Base-by-base conservation (phyloP, 1,140 invertebrate species). In the Trachelipus rathkii region DNA sequence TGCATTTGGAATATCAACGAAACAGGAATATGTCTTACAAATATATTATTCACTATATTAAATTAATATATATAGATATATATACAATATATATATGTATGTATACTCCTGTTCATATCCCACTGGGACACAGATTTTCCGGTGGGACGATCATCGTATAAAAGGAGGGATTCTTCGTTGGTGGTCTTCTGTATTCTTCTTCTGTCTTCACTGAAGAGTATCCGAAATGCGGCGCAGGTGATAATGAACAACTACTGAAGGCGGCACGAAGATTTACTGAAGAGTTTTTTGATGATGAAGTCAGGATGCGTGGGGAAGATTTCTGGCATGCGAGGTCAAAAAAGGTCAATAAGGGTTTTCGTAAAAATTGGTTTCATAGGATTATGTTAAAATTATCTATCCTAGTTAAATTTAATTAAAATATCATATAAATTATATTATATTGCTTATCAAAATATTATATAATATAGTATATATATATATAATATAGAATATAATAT, bases 251-350 rank as follows among this genome's bases (percentile, higher is more conserved):
- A 33, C 33, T 33, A 33, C 33, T 33, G 33, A 33, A 33, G 33
- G 33, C 33, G 33, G 33, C 33, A 33, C 33, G 33, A 33, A 33
- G 33, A 33, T 33, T 33, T 33, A 33, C 33, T 33, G 50, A 60
- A 19, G 50, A 3, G 1, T 13, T 60, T 60, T 19, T 19, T 60
- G 50, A 60, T 60, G 50, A 60, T 60, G 50, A 60, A 60, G 11
- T 60, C 50, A 33, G 50, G 50, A 60, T 60, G 50, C 50, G 19
- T 60, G 50, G 19, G 19, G 50, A 19, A 60, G 50, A 33, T 33
- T 33, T 60, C 50, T 60, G 50, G 50, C 50, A 19, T 60, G 50
- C n/a, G 19, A 60, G 50, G 50, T 60, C 50, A 60, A 19, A 60
- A 60, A 60, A 60, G 2, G 19, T 60, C 50, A 60, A 60, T 60